phyloP scores from a whole-genome alignment of 2,113 vertebrate genomes.

The Zosterops hypoxanthus region DNA sequence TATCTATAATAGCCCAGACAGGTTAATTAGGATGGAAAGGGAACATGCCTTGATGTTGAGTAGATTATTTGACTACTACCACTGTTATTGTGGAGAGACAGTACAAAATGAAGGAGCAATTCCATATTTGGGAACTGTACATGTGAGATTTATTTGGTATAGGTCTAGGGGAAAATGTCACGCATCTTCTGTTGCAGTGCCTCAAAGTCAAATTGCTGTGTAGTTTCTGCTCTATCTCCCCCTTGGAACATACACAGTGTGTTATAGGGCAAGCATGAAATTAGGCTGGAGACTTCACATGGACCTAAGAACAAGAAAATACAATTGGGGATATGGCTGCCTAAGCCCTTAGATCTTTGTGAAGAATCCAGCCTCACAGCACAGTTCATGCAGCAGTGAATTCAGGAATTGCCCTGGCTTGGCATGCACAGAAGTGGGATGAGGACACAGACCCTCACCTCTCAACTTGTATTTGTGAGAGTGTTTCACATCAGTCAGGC shows the following conservation, averaged over 20 bases:
- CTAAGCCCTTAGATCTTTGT: constrained; percentile 51
- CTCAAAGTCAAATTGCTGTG: background rate
- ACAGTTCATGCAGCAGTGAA: constrained; percentile 34
- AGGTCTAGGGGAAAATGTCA: background rate
- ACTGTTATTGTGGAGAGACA: background rate
- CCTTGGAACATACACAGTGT: background rate
- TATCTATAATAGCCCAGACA: background rate
- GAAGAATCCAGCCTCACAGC: constrained; percentile 30
- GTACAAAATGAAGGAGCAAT: background rate
- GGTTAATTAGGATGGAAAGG: background rate
- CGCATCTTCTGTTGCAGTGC: background rate
- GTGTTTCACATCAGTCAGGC: background rate
- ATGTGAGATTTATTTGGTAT: background rate
- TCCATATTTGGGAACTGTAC: background rate
- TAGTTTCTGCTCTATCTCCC: background rate
- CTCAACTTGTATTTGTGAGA: background rate
- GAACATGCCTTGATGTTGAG: background rate
- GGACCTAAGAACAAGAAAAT: constrained; percentile 60
- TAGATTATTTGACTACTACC: background rate
- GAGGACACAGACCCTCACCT: background rate
- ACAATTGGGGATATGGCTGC: constrained; percentile 64
- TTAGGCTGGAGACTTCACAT: constrained; percentile 22
- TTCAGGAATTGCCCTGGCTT: background rate
- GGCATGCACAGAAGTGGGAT: background rate
- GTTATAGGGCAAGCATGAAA: constrained; percentile 6